A percentile compares a stretch with the other conserved stretches of the same genome.
These are phyloP conservation scores for Trichogramma pretiosum DNA, from an alignment of 1,140 invertebrate species.

Conservation along the genomic window DNA sequence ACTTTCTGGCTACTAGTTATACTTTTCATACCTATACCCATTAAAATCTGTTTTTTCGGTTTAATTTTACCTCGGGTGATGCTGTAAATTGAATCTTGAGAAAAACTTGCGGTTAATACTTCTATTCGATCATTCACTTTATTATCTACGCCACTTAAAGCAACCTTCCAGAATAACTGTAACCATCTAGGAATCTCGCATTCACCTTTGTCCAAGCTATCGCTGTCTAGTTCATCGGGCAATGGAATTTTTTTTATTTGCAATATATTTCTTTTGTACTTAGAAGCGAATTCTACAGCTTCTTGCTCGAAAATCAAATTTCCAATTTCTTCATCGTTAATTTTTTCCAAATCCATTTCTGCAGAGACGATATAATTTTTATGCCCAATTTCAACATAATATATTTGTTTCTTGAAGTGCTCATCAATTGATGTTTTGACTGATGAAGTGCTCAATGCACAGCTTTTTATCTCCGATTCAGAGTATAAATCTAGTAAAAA, in stretches of 20 bases:
- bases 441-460: too few species aligned
- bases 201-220: not conserved
- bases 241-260: conserved; percentile 7
- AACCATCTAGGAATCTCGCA: not conserved
- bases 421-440: too few species aligned
- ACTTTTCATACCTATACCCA: conserved; percentile 12
- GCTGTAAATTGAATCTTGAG: conserved; percentile 9
- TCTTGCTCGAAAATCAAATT: too few species aligned
- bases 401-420: too few species aligned
- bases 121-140: not conserved
- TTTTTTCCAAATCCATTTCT: too few species aligned
- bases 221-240: conserved; percentile 31
- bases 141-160: not conserved
- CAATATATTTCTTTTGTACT: conserved; percentile 11
- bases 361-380: too few species aligned
- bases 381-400: too few species aligned
- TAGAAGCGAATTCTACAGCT: conserved; percentile 5
- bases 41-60: conserved; percentile 11
- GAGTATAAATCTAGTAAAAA: too few species aligned
- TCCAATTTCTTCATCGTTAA: too few species aligned
- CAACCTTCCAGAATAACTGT: not conserved
- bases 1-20: conserved; percentile 13
- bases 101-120: not conserved
- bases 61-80: conserved; percentile 8
- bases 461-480: too few species aligned